Base-by-base conservation (phyloP, 2,797 vertebrate genomes). In the Staurois parvus region DNA sequence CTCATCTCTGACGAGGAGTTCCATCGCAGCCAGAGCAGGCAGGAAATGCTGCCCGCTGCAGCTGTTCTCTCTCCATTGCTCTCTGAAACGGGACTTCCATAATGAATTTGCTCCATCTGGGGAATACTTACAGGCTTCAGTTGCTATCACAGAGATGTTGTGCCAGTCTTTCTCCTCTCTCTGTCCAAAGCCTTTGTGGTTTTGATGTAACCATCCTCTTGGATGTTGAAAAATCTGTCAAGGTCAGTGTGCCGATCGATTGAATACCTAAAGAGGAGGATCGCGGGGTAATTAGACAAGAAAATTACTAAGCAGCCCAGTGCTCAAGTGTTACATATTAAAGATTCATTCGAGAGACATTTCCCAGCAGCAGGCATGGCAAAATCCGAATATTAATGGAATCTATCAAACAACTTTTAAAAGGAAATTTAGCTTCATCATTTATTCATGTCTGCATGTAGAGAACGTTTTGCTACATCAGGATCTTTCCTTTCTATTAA, bases 181-280 rank as follows among this genome's bases (percentile, higher is more conserved):
- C 98, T 94, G 92, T 99, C 98, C 93, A 99, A 93, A 6, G 96
- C 93, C 91, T 96, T 96, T 0, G 93, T 96, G 17, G 98, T 98
- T 91, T 94, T 97, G 86, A 99, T 99, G 93, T 95, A 94, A 85
- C 98, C 98, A 62, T 98, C 97, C 68, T 99, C 97, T 89, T 95
- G 96, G 89, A 99, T 94, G 87, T 90, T 95, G 92, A 99, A 99
- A 90, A 96, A 98, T 93, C 97, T 96, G 90, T 99, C 98, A n/a
- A 99, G 93, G 89, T 99, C 96, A 21, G 97, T 98, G 89, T 99
- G 98, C 67, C 95, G 96, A 90, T 97, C 97, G 87, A 99, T 99
- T 90, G 96, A 95, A 92, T 99, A 99, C 90, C 98, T 99, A 82
- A 87, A 86, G 84, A 87, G 88, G 85, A 91, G 89, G 75, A 52